Evolutionary conservation across 1,140 invertebrate genomes (phyloP), one percentile per base, ranked within the genome.

Genomic region (Zeugodacus cucurbitae): DNA sequence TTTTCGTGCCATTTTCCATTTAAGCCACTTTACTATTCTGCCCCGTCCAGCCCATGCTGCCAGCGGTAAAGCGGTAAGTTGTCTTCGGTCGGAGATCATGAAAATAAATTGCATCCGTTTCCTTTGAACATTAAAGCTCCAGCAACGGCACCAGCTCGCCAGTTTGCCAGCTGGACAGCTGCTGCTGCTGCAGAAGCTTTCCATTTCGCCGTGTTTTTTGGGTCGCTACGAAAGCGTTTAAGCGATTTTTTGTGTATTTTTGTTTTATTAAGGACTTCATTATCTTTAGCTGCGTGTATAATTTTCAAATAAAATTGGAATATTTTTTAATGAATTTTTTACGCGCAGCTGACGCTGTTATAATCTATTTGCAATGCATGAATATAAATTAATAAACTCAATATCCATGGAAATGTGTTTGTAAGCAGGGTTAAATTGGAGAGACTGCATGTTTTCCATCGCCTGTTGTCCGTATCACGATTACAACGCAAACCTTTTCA

Each of bases 51-150:
- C 22, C 22, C 14, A 74, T 22, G 70, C 70, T 74, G 70, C 70
- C 34, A 41, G 32, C 37, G 37, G n/a, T n/a, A n/a, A n/a, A 41
- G 11, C 34, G 14, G 41, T 82, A 48, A 26, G 34, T 82, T 82
- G 37, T 82, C 74, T 82, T 82, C 41, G 74, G 41, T 26, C 8
- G 74, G 14, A 48, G 74, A 82, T 82, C 74, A 82, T 82, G 74
- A 82, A 82, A 82, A 82, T 82, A 82, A 82, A 82, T 82, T 82
- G 41, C 74, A 82, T 82, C 41, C 74, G 74, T 48, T 82, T 82
- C 41, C 74, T 82, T 54, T 82, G 74, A 82, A 82, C 74, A 82
- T 82, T 82, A 82, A 48, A 41, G n/a, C 70, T 78, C 6, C 26
- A 29, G 67, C 67, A 37, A 0, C 34, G 67, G 29, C 29, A n/a